phyloP scores from a whole-genome alignment of 2,797 vertebrate species.

The Platyrinchus mystaceus region DNA sequence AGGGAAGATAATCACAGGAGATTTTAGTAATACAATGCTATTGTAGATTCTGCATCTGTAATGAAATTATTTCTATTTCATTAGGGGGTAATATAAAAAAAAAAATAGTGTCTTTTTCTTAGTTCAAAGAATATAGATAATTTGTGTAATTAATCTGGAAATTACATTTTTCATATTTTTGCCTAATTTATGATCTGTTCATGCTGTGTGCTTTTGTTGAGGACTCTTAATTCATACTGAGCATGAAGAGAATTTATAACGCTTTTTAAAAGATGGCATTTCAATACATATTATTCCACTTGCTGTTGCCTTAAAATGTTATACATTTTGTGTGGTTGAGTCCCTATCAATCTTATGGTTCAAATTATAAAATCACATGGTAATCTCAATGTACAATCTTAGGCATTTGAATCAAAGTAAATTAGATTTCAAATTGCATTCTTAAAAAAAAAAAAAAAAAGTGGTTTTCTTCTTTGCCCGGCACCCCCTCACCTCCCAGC shows the following conservation, averaged over 20 bases:
- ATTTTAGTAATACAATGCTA: background rate
- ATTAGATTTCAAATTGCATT: background rate
- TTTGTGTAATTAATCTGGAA: background rate
- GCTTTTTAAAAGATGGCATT: background rate
- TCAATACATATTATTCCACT: background rate
- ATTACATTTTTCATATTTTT: background rate
- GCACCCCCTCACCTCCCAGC: too few relatives aligned
- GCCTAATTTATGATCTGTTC: background rate
- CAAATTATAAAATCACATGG: background rate
- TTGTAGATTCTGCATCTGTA: background rate
- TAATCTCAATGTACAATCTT: background rate
- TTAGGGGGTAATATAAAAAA: background rate
- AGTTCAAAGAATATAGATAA: background rate
- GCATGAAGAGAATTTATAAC: background rate
- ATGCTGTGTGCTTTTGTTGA: background rate
- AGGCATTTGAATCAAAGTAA: background rate
- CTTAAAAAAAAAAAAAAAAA: background rate
- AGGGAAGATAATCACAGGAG: background rate
- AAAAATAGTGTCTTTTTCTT: background rate
- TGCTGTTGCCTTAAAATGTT: background rate
- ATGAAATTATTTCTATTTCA: background rate
- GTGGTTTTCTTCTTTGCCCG: background rate
- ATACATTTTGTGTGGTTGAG: background rate
- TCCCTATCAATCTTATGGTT: background rate
- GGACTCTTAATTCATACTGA: background rate